Evolutionary conservation across 2,888 invertebrate genomes (phyloP), one percentile per base, ranked within the genome.

Genomic region (Perdita meconis): DNA sequence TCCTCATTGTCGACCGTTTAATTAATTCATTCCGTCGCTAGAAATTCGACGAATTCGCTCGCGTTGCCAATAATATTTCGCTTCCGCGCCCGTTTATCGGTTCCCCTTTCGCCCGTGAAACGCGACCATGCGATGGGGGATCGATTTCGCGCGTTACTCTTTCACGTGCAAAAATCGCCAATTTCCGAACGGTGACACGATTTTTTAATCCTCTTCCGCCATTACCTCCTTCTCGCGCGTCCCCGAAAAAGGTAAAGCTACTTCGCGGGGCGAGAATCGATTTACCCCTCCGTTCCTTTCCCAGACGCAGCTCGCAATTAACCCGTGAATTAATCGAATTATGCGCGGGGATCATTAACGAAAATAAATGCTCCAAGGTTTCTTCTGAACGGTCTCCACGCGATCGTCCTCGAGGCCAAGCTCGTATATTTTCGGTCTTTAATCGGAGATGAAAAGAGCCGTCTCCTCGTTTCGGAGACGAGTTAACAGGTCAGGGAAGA

Each of bases 401-500:
- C n/a, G 22, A 5, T 53, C 47, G 13, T 24, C 19, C 12, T 4
- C 26, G 22, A 40, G 13, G 16, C 38, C 22, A 6, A 34, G 12
- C 63, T 57, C 65, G 53, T 66, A 76, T 75, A 63, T 69, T 66
- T 42, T n/a, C 38, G 19, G 22, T 55, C 10, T 65, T 79, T 73
- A 69, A 79, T 78, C 77, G 69, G 61, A 78, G 77, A 68, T 55
- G 51, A 77, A 66, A 72, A 68, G 65, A 55, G 24, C 47, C 56
- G 61, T 78, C 65, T 47, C 30, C n/a, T 30, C 50, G 68, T 69
- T 51, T 60, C 81, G 68, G n/a, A 13, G 64, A 38, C 55, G 71
- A 76, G 68, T 73, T 74, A 83, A 74, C 77, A 65, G 78, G 73
- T 81, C 78, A 50, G 73, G 30, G 57, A 74, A 26, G 42, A 66